Base-by-base conservation (phyloP, 2,888 invertebrate species). In the Mesochorus sp. region DNA sequence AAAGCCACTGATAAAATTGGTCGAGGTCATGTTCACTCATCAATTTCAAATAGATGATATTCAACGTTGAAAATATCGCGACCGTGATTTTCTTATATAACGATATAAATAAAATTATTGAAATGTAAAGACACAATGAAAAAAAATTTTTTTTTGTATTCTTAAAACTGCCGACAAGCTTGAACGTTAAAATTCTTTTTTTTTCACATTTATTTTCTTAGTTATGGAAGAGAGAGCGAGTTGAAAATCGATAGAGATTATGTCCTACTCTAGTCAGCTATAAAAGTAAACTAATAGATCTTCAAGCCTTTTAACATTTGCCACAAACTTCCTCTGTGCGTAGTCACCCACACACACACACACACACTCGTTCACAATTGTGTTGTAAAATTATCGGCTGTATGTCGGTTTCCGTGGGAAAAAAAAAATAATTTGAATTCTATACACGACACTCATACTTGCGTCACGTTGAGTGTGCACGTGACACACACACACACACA, bases 21-120 rank as follows among this genome's bases (percentile, higher is more conserved):
- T 21, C 21, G 47, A 49, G 3, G 31, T 44, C 74, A 68, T 75
- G 26, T 28, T 68, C 31, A 14, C 28, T 51, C 26, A 2, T 12
- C 28, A 31, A 28, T 55, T 17, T 28, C 12, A 37, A 12, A 8
- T 6, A 53, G n/a, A 55, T 44, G 28, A 6, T 17, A 14, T 2
- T 24, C 24, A 28, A 14, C 17, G 28, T 26, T 51, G 0, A 4
- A 31, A 42, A 53, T 42, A 28, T 31, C n/a, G 3, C 6, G 8
- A 42, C 19, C 19, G 8, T 12, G n/a, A 57, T 67, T 2, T 6
- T 42, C 17, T 26, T 37, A 5, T 21, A n/a, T 6, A 14, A 19
- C 47, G 6, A 10, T 67, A 21, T 24, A 10, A 37, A 14, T 26
- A 26, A 31, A 44, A 62, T n/a, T n/a, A n/a, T n/a, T 37, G 8